Percentiles rank a stretch among this genome's conserved stretches.
Evolutionary conservation across 2,888 invertebrate genomes (phyloP).

Genomic region (Epirrhoe tristata): DNA sequence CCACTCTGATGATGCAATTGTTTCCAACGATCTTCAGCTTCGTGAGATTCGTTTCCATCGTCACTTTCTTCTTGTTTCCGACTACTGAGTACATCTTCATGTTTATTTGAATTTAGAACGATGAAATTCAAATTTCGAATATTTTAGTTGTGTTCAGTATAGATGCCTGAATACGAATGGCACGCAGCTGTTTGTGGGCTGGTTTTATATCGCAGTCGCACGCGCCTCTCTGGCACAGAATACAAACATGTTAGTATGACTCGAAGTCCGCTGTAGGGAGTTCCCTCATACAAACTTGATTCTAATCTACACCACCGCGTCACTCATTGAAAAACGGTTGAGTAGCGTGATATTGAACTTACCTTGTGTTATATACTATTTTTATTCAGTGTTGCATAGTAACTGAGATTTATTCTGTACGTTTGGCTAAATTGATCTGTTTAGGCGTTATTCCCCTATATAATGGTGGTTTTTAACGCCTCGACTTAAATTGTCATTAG

Average conservation of each 20-base stretch:
- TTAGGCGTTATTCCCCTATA: conserved; percentile 27
- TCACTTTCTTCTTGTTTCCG: conserved; percentile 82
- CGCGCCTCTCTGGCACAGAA: conserved; percentile 38
- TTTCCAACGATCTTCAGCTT: conserved; percentile 76
- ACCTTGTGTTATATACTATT: conserved; percentile 20
- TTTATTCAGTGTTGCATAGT: conserved; percentile 10
- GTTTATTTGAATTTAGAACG: conserved; percentile 41
- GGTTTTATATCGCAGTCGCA: conserved; percentile 54
- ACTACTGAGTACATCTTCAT: conserved; percentile 80
- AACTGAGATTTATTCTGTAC: conserved; percentile 12
- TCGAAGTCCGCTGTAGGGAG: conserved; percentile 47
- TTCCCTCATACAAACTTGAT: conserved; percentile 51
- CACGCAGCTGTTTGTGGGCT: conserved; percentile 26
- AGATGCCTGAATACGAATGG: conserved; percentile 48
- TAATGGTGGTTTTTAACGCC: background rate
- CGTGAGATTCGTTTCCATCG: conserved; percentile 73
- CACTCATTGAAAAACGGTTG: conserved; percentile 53
- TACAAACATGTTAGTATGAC: conserved; percentile 24
- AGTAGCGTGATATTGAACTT: conserved; percentile 37
- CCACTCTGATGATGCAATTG: conserved; percentile 71
- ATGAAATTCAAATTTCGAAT: too few species aligned
- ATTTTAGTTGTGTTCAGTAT: conserved; percentile 25
- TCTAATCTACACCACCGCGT: conserved; percentile 44
- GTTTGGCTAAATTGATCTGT: conserved; percentile 7
- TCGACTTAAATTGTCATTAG: background rate